Conservation (phyloP, 2,888 invertebrate genomes). For the Patella pellucida region DNA sequence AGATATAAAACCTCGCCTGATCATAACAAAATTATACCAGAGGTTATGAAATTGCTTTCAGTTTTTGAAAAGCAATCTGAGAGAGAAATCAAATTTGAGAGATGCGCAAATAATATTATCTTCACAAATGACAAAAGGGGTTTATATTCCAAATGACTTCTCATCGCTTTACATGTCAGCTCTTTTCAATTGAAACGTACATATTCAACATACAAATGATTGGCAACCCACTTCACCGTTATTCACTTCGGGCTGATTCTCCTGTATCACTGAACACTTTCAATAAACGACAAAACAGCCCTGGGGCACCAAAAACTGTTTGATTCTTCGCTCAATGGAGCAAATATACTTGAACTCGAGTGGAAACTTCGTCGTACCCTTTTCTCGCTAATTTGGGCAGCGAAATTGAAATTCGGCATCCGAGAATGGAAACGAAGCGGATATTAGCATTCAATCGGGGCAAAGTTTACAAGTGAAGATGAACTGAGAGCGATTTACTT, state of each 20-base stretch:
- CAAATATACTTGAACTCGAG: slow-evolving; percentile 11
- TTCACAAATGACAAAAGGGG: too few relatives aligned
- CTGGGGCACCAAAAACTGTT: background rate
- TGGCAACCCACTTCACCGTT: background rate
- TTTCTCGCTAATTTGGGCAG: background rate
- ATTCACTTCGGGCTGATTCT: background rate
- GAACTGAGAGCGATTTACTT: slow-evolving; percentile 8
- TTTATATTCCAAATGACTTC: too few relatives aligned
- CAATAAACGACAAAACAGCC: slow-evolving; percentile 5
- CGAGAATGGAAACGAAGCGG: background rate
- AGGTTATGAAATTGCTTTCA: too few relatives aligned
- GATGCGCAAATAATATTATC: too few relatives aligned
- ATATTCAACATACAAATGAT: too few relatives aligned
- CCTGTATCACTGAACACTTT: background rate
- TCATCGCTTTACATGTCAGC: too few relatives aligned
- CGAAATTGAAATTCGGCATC: slow-evolving; percentile 1
- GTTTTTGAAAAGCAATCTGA: too few relatives aligned
- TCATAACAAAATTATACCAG: too few relatives aligned
- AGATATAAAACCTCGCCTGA: too few relatives aligned
- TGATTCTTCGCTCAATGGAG: background rate
- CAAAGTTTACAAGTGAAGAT: background rate
- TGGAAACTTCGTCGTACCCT: background rate
- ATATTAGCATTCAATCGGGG: background rate
- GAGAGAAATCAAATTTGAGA: too few relatives aligned
- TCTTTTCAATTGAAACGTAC: too few relatives aligned